A percentile compares a stretch with the other conserved stretches of the same genome.
These are phyloP conservation scores for Pterostichus madidus DNA, from an alignment of 2,888 invertebrate genomes.

Conservation along the genomic window DNA sequence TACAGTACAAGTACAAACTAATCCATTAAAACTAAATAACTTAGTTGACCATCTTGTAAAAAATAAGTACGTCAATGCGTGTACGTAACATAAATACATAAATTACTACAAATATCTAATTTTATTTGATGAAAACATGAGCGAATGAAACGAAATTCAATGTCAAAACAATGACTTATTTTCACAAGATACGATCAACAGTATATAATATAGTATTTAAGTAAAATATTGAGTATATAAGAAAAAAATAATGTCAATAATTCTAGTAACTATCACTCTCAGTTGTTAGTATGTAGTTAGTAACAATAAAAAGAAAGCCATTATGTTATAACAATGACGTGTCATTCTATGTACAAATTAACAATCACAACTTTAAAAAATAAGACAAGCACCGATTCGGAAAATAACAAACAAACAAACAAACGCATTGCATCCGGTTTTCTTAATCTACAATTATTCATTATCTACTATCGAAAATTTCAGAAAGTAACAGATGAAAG, in stretches of 20 bases:
- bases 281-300: slow-evolving; percentile 61
- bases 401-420: slow-evolving; percentile 13
- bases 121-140: slow-evolving; percentile 53
- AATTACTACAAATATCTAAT: slow-evolving; percentile 61
- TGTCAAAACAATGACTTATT: slow-evolving; percentile 34
- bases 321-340: slow-evolving; percentile 58
- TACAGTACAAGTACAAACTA: slow-evolving; percentile 54
- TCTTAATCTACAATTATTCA: background rate
- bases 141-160: slow-evolving; percentile 46
- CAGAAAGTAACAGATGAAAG: slow-evolving; percentile 21
- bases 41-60: slow-evolving; percentile 41
- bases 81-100: slow-evolving; percentile 53
- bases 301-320: slow-evolving; percentile 63
- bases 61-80: slow-evolving; percentile 33
- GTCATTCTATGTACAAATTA: slow-evolving; percentile 55
- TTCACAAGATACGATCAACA: slow-evolving; percentile 42
- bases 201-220: slow-evolving; percentile 50
- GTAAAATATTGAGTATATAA: slow-evolving; percentile 59
- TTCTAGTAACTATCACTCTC: slow-evolving; percentile 57
- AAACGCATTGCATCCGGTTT: slow-evolving; percentile 9
- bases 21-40: slow-evolving; percentile 64
- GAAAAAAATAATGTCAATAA: slow-evolving; percentile 55
- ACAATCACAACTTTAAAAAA: slow-evolving; percentile 62
- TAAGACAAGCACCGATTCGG: slow-evolving; percentile 65
- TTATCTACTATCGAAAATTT: background rate